phyloP scores from a whole-genome alignment of 1,140 invertebrate species.

The Trichonephila clavata region DNA sequence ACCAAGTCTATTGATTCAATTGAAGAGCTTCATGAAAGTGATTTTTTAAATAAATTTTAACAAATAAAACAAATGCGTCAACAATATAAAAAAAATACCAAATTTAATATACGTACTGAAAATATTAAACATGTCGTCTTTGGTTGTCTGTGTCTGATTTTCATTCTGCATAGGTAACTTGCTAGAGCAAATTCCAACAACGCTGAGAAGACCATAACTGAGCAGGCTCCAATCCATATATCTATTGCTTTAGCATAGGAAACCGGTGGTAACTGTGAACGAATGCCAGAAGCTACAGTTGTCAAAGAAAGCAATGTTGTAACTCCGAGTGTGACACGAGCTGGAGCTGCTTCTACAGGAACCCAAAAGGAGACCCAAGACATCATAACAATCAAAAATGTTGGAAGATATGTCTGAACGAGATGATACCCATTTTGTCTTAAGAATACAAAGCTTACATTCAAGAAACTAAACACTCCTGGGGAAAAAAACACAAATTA shows the following conservation, averaged over 20 bases:
- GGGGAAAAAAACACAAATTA: neutral
- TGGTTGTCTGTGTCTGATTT: conserved; percentile 65
- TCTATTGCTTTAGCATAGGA: conserved; percentile 81
- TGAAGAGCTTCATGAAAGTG: too few relatives aligned
- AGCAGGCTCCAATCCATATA: conserved; percentile 80
- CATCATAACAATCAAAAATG: conserved; percentile 92
- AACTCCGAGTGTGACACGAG: conserved; percentile 80
- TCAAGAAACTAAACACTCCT: conserved; percentile 78
- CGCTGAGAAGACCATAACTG: conserved; percentile 80
- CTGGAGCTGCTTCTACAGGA: conserved; percentile 92
- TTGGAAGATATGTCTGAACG: conserved; percentile 94
- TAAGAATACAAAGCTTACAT: conserved; percentile 77
- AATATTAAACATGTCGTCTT: conserved; percentile 39
- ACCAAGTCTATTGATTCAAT: too few relatives aligned
- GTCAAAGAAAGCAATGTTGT: conserved; percentile 80
- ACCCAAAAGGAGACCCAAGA: conserved; percentile 96
- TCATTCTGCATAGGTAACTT: conserved; percentile 78
- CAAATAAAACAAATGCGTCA: too few relatives aligned
- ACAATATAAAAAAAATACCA: neutral
- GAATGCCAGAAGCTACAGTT: conserved; percentile 79
- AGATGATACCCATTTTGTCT: conserved; percentile 87
- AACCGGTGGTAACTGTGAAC: conserved; percentile 79
- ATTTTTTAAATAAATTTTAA: too few relatives aligned
- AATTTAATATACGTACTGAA: conserved; percentile 25
- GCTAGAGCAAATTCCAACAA: conserved; percentile 81